Evolutionary conservation across 2,113 vertebrate genomes (phyloP).

Genomic region (Nothoprocta pentlandii): DNA sequence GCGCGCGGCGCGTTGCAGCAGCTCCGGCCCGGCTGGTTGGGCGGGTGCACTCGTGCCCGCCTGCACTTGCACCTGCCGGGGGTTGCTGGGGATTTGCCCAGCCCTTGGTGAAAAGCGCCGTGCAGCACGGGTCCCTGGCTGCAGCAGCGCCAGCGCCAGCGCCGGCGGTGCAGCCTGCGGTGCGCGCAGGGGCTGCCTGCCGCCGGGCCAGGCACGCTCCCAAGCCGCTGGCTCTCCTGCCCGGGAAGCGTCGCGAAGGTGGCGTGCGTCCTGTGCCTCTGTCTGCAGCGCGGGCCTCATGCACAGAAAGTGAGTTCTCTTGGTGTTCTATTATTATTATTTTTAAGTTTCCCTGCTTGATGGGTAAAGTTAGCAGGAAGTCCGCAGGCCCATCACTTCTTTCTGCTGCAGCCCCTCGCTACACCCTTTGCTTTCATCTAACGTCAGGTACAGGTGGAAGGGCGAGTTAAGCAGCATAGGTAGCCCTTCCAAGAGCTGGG

Average conservation of each 20-base stretch:
- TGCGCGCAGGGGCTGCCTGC: too few species aligned
- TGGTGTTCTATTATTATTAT: not conserved
- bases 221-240: not conserved
- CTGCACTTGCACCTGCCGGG: too few species aligned
- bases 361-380: not conserved
- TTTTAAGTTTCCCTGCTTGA: not conserved
- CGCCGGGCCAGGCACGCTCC: too few species aligned
- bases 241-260: not conserved
- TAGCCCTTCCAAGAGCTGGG: not conserved
- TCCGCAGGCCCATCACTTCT: not conserved
- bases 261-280: not conserved
- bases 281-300: not conserved
- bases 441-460: too few species aligned
- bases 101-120: not conserved
- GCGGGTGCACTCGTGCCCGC: not conserved
- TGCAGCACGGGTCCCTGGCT: not conserved
- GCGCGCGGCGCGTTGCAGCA: not conserved
- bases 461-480: not conserved
- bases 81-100: too few species aligned
- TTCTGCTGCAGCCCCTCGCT: not conserved
- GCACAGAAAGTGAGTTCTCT: not conserved
- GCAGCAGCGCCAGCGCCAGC: too few species aligned
- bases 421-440: constrained; percentile 17
- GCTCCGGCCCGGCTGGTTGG: not conserved
- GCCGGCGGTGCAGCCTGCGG: too few species aligned